Base-by-base conservation (phyloP, 2,797 vertebrate genomes). In the Prunella strophiata region DNA sequence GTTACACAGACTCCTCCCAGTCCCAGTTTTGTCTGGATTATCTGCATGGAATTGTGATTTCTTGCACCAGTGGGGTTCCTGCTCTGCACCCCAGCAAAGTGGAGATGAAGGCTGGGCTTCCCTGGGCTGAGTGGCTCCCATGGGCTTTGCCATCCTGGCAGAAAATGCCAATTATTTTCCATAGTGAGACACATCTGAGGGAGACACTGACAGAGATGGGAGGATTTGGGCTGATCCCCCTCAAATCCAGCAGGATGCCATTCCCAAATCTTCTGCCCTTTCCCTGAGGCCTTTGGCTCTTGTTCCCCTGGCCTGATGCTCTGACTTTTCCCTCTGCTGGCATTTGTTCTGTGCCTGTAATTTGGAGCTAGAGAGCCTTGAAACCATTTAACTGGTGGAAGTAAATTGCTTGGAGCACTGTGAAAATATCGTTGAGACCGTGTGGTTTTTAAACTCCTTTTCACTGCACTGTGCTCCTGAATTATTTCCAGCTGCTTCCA, bases 401-500 rank as follows among this genome's bases (percentile, higher is more conserved):
- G 97, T 98, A 97, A 98, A 97, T 98, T 98, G 98, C 98, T 98
- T 96, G 97, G 97, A 98, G 98, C 97, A 96, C 96, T 98, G 96
- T 96, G 98, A 98, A 98, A 98, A 98, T 97, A 98, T 98, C 97
- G 85, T 94, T 79, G 93, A 97, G 97, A 97, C 97, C 93, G 93
- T 98, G 98, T 98, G 98, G 98, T 98, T 98, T 97, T 98, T 91
- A 89, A 98, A 98, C 97, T 97, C 96, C 96, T 97, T 98, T 96
- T 95, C 96, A 94, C 96, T 93, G 92, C 96, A 93, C 77, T 66
- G 57, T 85, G 96, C 97, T 97, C 96, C 96, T 92, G 97, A 98
- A 99, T 99, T 97, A 97, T 98, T 99, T 98, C 98, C 98, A 99
- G 98, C 98, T 99, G 98, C 97, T 96, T 89, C 92, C 81, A 95